Conservation (phyloP, 1,140 invertebrate genomes). For the Drosophila sp. region DNA sequence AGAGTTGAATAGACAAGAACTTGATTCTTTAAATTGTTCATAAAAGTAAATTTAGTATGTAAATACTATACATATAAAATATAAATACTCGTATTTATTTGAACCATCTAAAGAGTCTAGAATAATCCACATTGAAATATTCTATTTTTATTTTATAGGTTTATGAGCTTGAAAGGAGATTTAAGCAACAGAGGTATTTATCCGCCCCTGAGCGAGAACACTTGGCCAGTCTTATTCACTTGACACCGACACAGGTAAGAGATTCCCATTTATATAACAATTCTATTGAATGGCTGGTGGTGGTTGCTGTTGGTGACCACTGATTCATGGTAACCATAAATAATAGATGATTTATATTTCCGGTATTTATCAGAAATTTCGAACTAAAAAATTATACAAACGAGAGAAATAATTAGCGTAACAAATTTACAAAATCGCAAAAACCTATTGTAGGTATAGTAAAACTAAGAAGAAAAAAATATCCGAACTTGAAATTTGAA, state of each 20-base stretch:
- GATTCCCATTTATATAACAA: conserved; percentile 57
- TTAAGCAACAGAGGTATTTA: conserved; percentile 97
- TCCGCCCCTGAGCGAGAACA: conserved; percentile 98
- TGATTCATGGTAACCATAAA: not conserved
- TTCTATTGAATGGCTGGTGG: not conserved
- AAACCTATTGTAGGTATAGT: no score
- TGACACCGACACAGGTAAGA: conserved; percentile 97
- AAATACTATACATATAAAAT: conserved; percentile 80
- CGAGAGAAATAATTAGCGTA: not conserved
- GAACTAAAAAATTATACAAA: not conserved
- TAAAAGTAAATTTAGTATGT: no score
- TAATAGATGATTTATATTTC: no score
- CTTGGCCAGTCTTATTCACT: conserved; percentile 95
- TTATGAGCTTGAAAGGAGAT: conserved; percentile 97
- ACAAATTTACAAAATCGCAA: no score
- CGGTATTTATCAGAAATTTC: no score
- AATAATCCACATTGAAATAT: not conserved
- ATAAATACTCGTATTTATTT: not conserved
- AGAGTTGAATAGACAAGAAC: no score
- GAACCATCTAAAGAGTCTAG: not conserved
- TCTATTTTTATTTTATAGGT: conserved; percentile 86
- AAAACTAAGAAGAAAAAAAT: no score
- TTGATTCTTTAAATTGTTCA: no score
- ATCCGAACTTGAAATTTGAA: no score
- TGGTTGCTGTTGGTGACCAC: not conserved